These are phyloP conservation scores for Calcarius ornatus DNA, from an alignment of 2,113 vertebrate species.

Conservation along the genomic window DNA sequence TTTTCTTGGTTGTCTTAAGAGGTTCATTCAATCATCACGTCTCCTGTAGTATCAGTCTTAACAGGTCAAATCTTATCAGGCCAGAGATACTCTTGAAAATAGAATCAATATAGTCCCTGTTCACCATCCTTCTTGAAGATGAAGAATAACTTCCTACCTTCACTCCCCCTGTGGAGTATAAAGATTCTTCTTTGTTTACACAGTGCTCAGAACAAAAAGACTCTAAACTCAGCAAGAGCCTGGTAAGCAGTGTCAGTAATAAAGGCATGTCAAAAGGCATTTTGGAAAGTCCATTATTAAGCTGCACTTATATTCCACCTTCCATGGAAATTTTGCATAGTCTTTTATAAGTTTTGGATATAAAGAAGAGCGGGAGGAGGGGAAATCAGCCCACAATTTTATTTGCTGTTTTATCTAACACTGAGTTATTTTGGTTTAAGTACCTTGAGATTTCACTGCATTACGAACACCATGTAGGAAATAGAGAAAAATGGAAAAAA, in stretches of 20 bases:
- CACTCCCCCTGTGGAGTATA: background rate
- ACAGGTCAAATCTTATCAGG: background rate
- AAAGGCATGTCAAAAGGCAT: background rate
- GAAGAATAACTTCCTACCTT: background rate
- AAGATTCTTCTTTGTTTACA: background rate
- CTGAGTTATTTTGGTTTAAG: background rate
- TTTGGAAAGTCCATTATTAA: background rate
- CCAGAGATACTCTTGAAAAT: background rate
- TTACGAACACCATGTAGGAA: background rate
- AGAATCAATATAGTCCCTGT: background rate
- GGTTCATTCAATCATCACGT: background rate
- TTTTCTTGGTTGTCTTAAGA: background rate
- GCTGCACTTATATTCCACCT: background rate
- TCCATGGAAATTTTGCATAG: background rate
- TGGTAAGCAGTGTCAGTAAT: background rate
- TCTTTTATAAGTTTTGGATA: background rate
- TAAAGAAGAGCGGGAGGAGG: accelerated
- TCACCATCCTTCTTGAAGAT: background rate
- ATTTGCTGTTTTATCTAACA: background rate
- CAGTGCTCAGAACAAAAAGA: background rate
- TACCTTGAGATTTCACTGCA: conserved; percentile 1
- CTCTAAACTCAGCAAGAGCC: background rate
- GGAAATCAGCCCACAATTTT: background rate
- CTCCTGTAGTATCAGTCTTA: background rate
- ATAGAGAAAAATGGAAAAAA: background rate